Conservation (phyloP, 2,888 invertebrate genomes). For the Pristionchus fissidentatus region DNA sequence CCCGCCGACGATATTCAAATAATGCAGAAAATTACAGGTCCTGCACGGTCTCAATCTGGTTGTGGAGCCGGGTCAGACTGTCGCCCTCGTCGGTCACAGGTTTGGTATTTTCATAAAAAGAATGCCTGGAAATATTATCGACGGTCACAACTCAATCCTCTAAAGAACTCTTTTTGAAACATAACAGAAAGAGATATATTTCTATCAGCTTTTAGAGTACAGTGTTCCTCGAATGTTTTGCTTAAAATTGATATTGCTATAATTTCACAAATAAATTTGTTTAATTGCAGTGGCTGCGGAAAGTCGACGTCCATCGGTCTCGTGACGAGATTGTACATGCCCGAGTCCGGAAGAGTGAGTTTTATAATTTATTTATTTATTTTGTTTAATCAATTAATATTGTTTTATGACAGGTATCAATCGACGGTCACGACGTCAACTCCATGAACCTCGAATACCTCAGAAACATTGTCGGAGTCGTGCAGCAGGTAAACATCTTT, state of each 20-base stretch:
- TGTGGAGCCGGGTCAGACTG: conserved; percentile 64
- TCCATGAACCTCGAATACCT: conserved; percentile 65
- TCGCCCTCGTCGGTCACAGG: conserved; percentile 64
- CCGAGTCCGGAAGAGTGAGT: conserved; percentile 58
- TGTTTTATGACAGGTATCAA: conserved; percentile 46
- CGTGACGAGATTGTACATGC: conserved; percentile 62
- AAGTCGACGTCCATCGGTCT: conserved; percentile 64
- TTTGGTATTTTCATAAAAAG: neutral
- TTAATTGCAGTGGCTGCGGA: conserved; percentile 58
- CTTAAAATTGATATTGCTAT: no score
- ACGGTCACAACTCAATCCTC: no score
- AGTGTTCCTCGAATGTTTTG: no score
- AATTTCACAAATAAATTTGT: neutral
- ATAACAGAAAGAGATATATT: no score
- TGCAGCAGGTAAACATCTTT: conserved; percentile 58
- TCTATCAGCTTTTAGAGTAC: no score
- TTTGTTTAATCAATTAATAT: neutral
- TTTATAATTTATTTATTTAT: neutral
- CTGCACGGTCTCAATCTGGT: conserved; percentile 60
- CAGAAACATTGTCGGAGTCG: conserved; percentile 66
- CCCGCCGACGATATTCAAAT: neutral
- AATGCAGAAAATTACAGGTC: conserved; percentile 48
- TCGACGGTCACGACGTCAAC: conserved; percentile 67
- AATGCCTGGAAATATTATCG: no score
- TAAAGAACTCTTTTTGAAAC: no score